These are phyloP conservation scores for Heliconius cydno DNA, from an alignment of 2,888 invertebrate genomes.

Conservation along the genomic window DNA sequence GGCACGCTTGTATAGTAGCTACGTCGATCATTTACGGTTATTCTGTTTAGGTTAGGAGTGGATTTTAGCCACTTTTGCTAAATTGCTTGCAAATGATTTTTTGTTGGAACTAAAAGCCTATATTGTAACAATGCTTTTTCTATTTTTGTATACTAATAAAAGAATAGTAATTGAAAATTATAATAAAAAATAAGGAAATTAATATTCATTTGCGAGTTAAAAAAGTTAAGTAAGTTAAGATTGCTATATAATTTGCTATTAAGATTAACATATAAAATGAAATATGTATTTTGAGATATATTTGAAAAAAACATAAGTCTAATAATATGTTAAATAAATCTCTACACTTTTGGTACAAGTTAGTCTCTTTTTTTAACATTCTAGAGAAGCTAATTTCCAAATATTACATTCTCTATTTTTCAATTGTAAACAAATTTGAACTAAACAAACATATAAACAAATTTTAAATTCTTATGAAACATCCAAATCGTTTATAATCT, in stretches of 20 bases:
- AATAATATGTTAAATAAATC: neutral
- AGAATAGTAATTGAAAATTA: neutral
- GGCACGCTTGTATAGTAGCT: conserved; percentile 51
- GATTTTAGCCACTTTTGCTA: conserved; percentile 34
- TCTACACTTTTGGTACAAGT: neutral
- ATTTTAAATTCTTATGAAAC: conserved; percentile 9
- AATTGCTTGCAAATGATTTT: neutral
- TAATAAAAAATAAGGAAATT: neutral
- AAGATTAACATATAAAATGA: neutral
- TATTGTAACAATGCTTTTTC: neutral
- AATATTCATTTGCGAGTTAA: too few species aligned
- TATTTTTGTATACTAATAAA: neutral
- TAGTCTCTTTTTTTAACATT: neutral
- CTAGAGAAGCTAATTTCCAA: too few species aligned
- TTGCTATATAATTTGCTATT: too few species aligned
- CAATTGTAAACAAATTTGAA: neutral
- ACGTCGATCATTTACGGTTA: conserved; percentile 49
- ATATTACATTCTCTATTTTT: neutral
- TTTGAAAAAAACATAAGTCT: neutral
- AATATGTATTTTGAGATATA: neutral
- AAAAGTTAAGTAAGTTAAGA: too few species aligned
- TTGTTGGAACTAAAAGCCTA: neutral
- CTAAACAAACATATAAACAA: neutral
- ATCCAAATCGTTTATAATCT: conserved; percentile 34
- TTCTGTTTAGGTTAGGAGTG: conserved; percentile 45